These are phyloP conservation scores for Caenorhabditis briggsae DNA, from an alignment of 1,140 invertebrate genomes.

Conservation along the genomic window DNA sequence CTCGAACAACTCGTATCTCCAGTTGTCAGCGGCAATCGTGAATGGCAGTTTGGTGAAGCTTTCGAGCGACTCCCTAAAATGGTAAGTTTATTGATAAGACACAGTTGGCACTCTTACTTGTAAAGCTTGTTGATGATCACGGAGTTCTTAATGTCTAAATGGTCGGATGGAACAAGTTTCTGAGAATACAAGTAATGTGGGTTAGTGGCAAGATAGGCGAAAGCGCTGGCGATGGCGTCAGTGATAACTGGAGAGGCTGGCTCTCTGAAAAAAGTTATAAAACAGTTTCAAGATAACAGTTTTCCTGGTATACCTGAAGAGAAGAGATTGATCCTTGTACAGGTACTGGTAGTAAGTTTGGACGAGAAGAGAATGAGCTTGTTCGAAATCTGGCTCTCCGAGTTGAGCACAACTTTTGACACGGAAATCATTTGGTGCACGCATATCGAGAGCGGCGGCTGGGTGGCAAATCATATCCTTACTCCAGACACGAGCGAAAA, in stretches of 20 bases:
- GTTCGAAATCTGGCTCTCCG: slow-evolving; percentile 65
- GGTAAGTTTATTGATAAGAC: neutral
- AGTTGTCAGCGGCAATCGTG: slow-evolving; percentile 65
- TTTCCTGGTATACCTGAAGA: slow-evolving; percentile 57
- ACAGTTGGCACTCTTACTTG: slow-evolving; percentile 5
- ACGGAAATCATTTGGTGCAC: slow-evolving; percentile 68
- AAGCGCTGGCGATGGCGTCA: slow-evolving; percentile 66
- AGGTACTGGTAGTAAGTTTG: slow-evolving; percentile 67
- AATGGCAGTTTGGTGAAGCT: slow-evolving; percentile 67
- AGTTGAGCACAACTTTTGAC: slow-evolving; percentile 67
- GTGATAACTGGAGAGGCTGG: slow-evolving; percentile 62
- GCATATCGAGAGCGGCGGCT: slow-evolving; percentile 67
- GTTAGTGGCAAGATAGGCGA: slow-evolving; percentile 61
- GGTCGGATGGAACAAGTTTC: slow-evolving; percentile 61
- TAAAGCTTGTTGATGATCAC: slow-evolving; percentile 66
- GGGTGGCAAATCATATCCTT: slow-evolving; percentile 69
- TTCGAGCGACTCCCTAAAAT: slow-evolving; percentile 63
- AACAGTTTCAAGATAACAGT: neutral
- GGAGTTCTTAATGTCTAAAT: slow-evolving; percentile 63
- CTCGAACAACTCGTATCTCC: slow-evolving; percentile 68
- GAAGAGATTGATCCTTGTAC: slow-evolving; percentile 68
- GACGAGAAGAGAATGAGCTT: slow-evolving; percentile 64
- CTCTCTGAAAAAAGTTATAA: slow-evolving; percentile 52
- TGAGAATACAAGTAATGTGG: slow-evolving; percentile 66
- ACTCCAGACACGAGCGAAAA: slow-evolving; percentile 68